Base-by-base conservation (phyloP, 1,140 invertebrate species). In the Solen grandis region DNA sequence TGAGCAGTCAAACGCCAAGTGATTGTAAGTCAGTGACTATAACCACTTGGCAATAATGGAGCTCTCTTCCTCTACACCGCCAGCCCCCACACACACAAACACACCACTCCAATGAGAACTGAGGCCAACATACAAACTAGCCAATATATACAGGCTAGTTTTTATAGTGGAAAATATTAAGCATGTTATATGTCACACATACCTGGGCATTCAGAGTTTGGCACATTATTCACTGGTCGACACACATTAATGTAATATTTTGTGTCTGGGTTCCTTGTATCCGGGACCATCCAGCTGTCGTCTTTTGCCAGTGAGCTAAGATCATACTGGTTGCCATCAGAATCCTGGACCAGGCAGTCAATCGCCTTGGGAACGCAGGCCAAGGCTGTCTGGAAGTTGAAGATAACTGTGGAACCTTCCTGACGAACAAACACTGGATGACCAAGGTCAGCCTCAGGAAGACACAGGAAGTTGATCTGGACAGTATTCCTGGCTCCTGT, bases 231-330 rank as follows among this genome's bases (percentile, higher is more conserved):
- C 8, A 91, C 77, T 1, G 90, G 90, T 46, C 87, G 60, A 70
- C 90, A 91, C 1, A 91, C 86, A 82, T 90, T 91, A 66, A 91
- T 89, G 76, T 87, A 82, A 46, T 90, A 91, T 10, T 69, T 74
- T 1, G 50, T 60, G 46, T 87, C 73, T 0, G 13, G 41, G 2
- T 62, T 60, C 29, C 85, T 75, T 16, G 81, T 77, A 59, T 91
- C 88, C 10, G 70, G 25, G 16, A 87, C 88, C 2, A 74, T 68
- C 85, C 84, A 90, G 68, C 52, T 73, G 5, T 38, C 68, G 2
- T 68, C 35, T n/a, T 79, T 85, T 13, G 84, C 83, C 31, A 91
- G 68, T 8, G 84, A 75, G 31, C 77, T 76, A 14, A 91, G 81
- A 65, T 91, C 87, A 84, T 87, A 91, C 79, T 86, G 81, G 54